phyloP scores from a whole-genome alignment of 2,113 vertebrate species.

The Dryoscopus gambensis region DNA sequence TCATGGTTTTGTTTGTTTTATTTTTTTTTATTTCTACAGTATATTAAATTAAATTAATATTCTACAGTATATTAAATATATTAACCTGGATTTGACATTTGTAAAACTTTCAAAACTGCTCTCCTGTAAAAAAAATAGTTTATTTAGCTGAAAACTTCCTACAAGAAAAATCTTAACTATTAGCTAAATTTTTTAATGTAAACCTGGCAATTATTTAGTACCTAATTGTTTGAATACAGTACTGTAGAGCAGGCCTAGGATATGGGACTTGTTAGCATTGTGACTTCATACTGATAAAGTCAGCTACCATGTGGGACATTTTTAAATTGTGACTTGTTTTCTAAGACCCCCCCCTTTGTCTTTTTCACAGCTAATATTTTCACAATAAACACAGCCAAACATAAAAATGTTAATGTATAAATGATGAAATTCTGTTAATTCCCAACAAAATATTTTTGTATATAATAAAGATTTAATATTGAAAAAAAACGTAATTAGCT shows the following conservation, averaged over 20 bases:
- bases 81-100: neutral
- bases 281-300: neutral
- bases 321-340: slow-evolving; percentile 33
- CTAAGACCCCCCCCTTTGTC: neutral
- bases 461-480: slow-evolving; percentile 73
- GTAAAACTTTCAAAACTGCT: neutral
- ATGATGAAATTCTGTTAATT: slow-evolving; percentile 58
- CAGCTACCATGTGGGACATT: neutral
- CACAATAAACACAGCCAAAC: slow-evolving; percentile 47
- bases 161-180: neutral
- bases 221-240: neutral
- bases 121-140: neutral
- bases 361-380: slow-evolving; percentile 55
- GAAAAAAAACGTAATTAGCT: neutral
- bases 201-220: neutral
- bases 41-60: neutral
- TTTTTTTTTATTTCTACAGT: neutral
- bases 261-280: neutral
- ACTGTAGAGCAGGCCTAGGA: neutral
- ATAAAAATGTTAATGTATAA: slow-evolving; percentile 52
- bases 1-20: neutral
- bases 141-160: neutral
- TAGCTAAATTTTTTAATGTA: neutral
- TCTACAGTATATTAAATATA: neutral
- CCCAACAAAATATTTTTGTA: slow-evolving; percentile 76